A percentile compares a stretch with the other conserved stretches of the same genome.
phyloP scores from a whole-genome alignment of 2,888 invertebrate species.

The Phyto melanocephala region DNA sequence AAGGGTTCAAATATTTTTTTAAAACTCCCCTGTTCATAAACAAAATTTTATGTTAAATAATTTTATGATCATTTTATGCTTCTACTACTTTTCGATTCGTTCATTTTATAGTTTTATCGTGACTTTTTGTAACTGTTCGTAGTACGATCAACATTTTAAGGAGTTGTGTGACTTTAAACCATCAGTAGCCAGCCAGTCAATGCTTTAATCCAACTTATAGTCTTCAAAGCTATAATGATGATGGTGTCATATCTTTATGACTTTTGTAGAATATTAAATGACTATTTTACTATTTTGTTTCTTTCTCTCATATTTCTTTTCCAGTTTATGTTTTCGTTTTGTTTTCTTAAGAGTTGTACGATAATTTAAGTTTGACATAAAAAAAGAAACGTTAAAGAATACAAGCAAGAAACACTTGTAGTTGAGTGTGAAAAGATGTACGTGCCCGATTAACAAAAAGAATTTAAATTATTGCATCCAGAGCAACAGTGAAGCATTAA shows the following conservation, averaged over 20 bases:
- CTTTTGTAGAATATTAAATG: constrained; percentile 50
- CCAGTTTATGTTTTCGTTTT: neutral
- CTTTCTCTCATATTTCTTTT: neutral
- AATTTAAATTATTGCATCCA: neutral
- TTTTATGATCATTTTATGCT: constrained; percentile 3
- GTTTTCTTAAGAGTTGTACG: neutral
- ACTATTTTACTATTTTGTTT: constrained; percentile 26
- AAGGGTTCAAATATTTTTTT: neutral
- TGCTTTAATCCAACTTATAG: neutral
- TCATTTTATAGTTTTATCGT: constrained; percentile 15
- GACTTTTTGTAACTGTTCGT: constrained; percentile 36
- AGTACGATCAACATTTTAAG: neutral
- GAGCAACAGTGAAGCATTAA: neutral
- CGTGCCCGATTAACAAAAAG: constrained; percentile 53
- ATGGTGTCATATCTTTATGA: constrained; percentile 51
- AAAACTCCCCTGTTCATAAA: neutral
- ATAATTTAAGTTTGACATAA: constrained; percentile 20
- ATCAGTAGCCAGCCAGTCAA: constrained; percentile 25
- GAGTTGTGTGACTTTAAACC: neutral
- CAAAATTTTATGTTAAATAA: too few relatives aligned
- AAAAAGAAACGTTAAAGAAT: neutral
- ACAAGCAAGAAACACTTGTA: constrained; percentile 45
- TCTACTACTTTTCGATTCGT: constrained; percentile 12
- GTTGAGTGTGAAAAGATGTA: constrained; percentile 59
- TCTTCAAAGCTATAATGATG: neutral